A percentile compares a stretch with the other conserved stretches of the same genome.
phyloP scores from a whole-genome alignment of 2,888 invertebrate species.

The Phlogophora meticulosa region DNA sequence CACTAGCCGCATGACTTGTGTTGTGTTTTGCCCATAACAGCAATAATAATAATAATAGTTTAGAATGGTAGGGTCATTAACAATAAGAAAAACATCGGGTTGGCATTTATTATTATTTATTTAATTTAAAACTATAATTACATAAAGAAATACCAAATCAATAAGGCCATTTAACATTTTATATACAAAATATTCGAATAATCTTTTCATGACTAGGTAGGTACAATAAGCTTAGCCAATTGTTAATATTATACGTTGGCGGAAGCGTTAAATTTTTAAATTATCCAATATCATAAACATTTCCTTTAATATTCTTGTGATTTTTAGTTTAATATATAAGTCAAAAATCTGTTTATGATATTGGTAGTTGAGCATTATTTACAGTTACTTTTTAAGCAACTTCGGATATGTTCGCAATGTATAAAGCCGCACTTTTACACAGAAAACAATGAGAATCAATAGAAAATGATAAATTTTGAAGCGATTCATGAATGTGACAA shows the following conservation, averaged over 20 bases:
- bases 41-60: no score
- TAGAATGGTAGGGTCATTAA: neutral
- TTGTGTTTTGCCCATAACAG: neutral
- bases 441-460: conserved; percentile 67
- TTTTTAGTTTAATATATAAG: neutral
- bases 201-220: conserved; percentile 89
- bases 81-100: conserved; percentile 19
- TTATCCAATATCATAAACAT: conserved; percentile 67
- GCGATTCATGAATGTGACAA: conserved; percentile 64
- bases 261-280: conserved; percentile 65
- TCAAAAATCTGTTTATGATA: conserved; percentile 60
- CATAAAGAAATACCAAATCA: conserved; percentile 80
- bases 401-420: conserved; percentile 77
- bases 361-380: conserved; percentile 77
- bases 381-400: conserved; percentile 78
- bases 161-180: conserved; percentile 81
- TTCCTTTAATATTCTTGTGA: conserved; percentile 32
- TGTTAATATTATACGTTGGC: conserved; percentile 70
- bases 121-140: conserved; percentile 83
- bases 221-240: conserved; percentile 81
- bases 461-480: conserved; percentile 64
- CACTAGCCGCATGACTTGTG: neutral
- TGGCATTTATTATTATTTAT: conserved; percentile 81
- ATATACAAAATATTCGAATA: conserved; percentile 88
- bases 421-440: conserved; percentile 81